phyloP scores from a whole-genome alignment of 2,797 vertebrate species.

The Peromyscus eremicus region DNA sequence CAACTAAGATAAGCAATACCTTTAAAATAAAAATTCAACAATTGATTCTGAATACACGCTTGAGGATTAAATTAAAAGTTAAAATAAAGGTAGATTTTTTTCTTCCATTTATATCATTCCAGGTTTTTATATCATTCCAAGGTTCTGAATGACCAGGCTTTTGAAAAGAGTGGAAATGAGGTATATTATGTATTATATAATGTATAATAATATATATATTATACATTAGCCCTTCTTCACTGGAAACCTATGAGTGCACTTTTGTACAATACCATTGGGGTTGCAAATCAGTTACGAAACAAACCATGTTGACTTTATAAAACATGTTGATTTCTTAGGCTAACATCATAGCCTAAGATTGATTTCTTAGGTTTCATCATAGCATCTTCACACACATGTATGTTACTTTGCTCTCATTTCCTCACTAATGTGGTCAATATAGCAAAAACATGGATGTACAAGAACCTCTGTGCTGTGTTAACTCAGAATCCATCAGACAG shows the following conservation, averaged over 20 bases:
- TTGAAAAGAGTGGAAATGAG: background rate
- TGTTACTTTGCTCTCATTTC: background rate
- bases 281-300: background rate
- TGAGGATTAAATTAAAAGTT: background rate
- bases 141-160: background rate
- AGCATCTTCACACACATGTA: background rate
- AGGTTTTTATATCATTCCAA: background rate
- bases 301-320: background rate
- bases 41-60: background rate
- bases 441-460: background rate
- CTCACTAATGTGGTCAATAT: background rate
- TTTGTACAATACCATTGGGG: background rate
- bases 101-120: background rate
- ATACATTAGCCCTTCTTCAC: rapidly evolving
- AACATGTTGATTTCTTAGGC: background rate
- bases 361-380: too few species aligned
- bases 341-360: too few species aligned
- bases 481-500: background rate
- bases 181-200: too few species aligned
- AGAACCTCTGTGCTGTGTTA: background rate
- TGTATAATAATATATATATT: too few species aligned
- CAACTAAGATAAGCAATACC: background rate
- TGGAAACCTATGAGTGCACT: too few species aligned
- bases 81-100: background rate
- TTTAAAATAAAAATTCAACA: constrained; percentile 6